Evolutionary conservation across 2,113 vertebrate genomes (phyloP).

Genomic region (Rhineura floridana): DNA sequence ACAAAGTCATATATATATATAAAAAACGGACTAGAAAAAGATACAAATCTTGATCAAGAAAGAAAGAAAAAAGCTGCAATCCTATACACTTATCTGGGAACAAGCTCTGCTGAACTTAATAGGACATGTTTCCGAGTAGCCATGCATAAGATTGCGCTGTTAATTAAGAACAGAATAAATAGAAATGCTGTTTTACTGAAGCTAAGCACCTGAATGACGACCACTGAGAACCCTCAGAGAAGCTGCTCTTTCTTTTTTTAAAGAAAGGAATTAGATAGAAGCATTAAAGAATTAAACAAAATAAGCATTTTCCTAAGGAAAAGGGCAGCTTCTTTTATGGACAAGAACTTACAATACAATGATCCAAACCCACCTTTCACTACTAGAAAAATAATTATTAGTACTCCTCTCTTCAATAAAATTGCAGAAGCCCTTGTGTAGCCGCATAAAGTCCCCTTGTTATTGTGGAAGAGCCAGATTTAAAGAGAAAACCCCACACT

Average conservation of each 20-base stretch:
- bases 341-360: neutral
- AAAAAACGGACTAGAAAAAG: neutral
- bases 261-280: neutral
- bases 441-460: neutral
- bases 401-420: neutral
- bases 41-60: neutral
- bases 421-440: neutral
- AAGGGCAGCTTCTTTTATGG: neutral
- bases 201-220: neutral
- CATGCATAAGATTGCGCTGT: no score
- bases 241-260: no score
- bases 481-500: neutral
- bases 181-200: neutral
- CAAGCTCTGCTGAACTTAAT: no score
- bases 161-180: no score
- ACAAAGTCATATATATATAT: neutral
- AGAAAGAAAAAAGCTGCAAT: no score
- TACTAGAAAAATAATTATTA: neutral
- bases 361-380: neutral
- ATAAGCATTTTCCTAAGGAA: neutral
- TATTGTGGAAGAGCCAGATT: neutral
- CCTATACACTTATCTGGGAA: no score
- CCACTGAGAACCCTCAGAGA: no score
- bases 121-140: no score
- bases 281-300: neutral